These are phyloP conservation scores for Apaloderma vittatum DNA, from an alignment of 2,113 vertebrate species.

Conservation along the genomic window DNA sequence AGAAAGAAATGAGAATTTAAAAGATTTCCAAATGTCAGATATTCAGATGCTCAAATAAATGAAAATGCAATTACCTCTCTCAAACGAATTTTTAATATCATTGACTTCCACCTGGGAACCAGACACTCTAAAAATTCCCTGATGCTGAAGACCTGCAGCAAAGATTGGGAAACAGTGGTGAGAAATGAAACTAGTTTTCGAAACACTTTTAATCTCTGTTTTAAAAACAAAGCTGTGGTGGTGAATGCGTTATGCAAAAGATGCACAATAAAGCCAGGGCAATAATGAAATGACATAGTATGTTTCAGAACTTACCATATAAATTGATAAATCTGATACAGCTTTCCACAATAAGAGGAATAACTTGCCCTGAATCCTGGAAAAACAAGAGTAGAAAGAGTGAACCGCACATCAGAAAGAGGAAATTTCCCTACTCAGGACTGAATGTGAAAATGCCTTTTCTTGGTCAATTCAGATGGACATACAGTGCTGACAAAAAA, in stretches of 20 bases:
- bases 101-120: conserved; percentile 99
- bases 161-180: neutral
- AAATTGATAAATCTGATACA: conserved; percentile 98
- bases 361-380: conserved; percentile 95
- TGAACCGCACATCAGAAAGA: neutral
- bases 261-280: neutral
- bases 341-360: conserved; percentile 97
- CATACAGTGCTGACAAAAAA: conserved; percentile 46
- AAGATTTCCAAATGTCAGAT: neutral
- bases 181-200: neutral
- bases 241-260: neutral
- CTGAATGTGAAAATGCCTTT: neutral
- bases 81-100: conserved; percentile 99
- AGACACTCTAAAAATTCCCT: conserved; percentile 97
- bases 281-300: neutral
- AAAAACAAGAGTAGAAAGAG: conserved; percentile 43
- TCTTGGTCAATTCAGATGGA: conserved; percentile 47
- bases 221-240: neutral
- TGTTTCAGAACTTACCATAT: conserved; percentile 87
- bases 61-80: conserved; percentile 89
- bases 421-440: neutral
- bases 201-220: neutral
- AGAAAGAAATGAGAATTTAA: conserved; percentile 28
- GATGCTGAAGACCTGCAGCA: conserved; percentile 93
- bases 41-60: conserved; percentile 12